A percentile compares a stretch with the other conserved stretches of the same genome.
These are phyloP conservation scores for Hesperophylax magnus DNA, from an alignment of 1,140 invertebrate genomes.

Conservation along the genomic window DNA sequence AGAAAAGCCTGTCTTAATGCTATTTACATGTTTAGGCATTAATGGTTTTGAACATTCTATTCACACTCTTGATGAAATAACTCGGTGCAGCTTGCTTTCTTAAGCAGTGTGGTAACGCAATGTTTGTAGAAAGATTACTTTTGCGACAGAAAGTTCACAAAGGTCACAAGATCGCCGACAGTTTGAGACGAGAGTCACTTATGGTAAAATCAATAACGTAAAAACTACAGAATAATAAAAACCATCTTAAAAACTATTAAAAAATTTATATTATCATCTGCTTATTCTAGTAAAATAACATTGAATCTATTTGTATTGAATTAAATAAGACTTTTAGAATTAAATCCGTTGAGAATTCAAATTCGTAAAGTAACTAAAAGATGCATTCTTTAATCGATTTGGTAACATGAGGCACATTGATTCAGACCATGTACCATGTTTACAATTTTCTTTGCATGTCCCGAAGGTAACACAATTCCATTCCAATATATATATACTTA, in stretches of 20 bases:
- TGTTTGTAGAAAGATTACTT: neutral
- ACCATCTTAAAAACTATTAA: constrained; percentile 55
- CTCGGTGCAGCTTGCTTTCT: too few relatives aligned
- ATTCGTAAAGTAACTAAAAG: constrained; percentile 23
- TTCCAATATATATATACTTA: neutral
- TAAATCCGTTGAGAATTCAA: neutral
- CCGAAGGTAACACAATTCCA: constrained; percentile 21
- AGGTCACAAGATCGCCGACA: constrained; percentile 4
- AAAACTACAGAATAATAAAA: constrained; percentile 49
- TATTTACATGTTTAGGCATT: too few relatives aligned
- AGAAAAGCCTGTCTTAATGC: too few relatives aligned
- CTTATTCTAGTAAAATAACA: constrained; percentile 48
- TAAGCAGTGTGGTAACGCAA: neutral
- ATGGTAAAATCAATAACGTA: constrained; percentile 51
- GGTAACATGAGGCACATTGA: constrained; percentile 58
- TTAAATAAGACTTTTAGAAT: constrained; percentile 15
- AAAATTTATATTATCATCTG: constrained; percentile 58
- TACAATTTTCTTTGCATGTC: constrained; percentile 36
- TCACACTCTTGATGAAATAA: too few relatives aligned
- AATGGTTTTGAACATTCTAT: too few relatives aligned
- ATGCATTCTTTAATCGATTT: constrained; percentile 50
- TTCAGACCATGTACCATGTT: constrained; percentile 58
- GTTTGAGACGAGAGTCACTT: constrained; percentile 43
- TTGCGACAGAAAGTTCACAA: neutral
- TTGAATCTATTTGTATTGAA: constrained; percentile 29